These are phyloP conservation scores for Troides oblongomaculatus DNA, from an alignment of 2,888 invertebrate species.

Conservation along the genomic window DNA sequence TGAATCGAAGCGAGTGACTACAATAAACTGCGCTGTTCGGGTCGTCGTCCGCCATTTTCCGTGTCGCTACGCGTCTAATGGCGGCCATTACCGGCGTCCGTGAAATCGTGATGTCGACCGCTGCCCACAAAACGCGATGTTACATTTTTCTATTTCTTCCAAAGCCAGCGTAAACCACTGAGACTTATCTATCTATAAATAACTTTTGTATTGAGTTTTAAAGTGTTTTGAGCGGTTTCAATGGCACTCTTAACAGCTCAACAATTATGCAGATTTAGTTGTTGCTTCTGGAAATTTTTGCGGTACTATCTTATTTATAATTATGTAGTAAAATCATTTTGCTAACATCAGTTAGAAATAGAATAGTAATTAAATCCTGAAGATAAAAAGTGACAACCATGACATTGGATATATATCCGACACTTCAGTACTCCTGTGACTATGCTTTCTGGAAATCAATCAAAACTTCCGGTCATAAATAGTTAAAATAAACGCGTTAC, in stretches of 20 bases:
- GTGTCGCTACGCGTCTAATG: slow-evolving; percentile 63
- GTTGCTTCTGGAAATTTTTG: too few relatives aligned
- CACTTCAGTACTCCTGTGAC: too few relatives aligned
- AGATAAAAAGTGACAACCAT: too few relatives aligned
- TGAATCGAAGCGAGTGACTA: slow-evolving; percentile 32
- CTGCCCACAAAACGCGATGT: slow-evolving; percentile 62
- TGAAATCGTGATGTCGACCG: slow-evolving; percentile 68
- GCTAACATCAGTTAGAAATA: too few relatives aligned
- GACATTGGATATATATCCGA: too few relatives aligned
- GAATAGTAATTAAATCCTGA: too few relatives aligned
- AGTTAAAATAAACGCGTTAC: too few relatives aligned
- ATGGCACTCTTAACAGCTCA: neutral
- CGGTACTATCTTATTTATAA: too few relatives aligned
- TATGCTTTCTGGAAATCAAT: too few relatives aligned
- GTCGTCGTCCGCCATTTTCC: slow-evolving; percentile 65
- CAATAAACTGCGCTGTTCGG: slow-evolving; percentile 36
- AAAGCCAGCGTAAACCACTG: slow-evolving; percentile 19
- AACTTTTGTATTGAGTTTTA: neutral
- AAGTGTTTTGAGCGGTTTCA: neutral
- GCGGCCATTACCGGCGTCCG: slow-evolving; percentile 60
- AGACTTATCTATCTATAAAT: slow-evolving; percentile 1
- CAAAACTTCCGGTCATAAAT: too few relatives aligned
- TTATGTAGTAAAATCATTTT: too few relatives aligned
- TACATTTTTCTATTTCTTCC: slow-evolving; percentile 52
- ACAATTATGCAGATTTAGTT: neutral